A percentile compares a stretch with the other conserved stretches of the same genome.
These are phyloP conservation scores for Caenorhabditis sp. DNA, from an alignment of 2,888 invertebrate genomes.

Conservation along the genomic window DNA sequence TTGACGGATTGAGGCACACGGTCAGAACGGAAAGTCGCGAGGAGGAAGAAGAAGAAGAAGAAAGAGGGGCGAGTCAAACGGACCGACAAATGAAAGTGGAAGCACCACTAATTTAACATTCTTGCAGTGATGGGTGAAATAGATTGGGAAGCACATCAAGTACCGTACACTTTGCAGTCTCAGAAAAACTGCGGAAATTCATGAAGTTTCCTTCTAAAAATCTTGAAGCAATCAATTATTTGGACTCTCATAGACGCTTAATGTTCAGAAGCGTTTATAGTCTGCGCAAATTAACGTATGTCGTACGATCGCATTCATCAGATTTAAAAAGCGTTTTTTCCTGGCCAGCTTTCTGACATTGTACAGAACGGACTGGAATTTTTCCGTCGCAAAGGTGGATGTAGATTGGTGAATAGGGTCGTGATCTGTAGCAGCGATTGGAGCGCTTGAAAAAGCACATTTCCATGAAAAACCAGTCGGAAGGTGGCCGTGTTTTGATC, in stretches of 20 bases:
- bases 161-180: neutral
- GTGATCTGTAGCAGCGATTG: constrained; percentile 23
- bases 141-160: too few relatives aligned
- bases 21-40: constrained; percentile 12
- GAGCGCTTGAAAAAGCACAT: constrained; percentile 36
- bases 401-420: constrained; percentile 38
- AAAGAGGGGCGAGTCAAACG: constrained; percentile 4
- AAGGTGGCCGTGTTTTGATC: too few relatives aligned
- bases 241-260: too few relatives aligned
- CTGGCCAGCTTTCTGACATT: constrained; percentile 25
- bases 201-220: neutral
- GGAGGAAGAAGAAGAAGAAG: too few relatives aligned
- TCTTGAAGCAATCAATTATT: too few relatives aligned
- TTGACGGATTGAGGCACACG: constrained; percentile 16
- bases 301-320: too few relatives aligned
- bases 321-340: too few relatives aligned
- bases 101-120: constrained; percentile 21
- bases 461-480: too few relatives aligned
- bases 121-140: constrained; percentile 5
- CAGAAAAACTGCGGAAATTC: neutral
- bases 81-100: constrained; percentile 20
- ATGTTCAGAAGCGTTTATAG: too few relatives aligned
- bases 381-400: constrained; percentile 6
- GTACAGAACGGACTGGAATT: constrained; percentile 31
- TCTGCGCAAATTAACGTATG: too few relatives aligned